Conservation (phyloP, 2,113 vertebrate species). For the Fulica atra region DNA sequence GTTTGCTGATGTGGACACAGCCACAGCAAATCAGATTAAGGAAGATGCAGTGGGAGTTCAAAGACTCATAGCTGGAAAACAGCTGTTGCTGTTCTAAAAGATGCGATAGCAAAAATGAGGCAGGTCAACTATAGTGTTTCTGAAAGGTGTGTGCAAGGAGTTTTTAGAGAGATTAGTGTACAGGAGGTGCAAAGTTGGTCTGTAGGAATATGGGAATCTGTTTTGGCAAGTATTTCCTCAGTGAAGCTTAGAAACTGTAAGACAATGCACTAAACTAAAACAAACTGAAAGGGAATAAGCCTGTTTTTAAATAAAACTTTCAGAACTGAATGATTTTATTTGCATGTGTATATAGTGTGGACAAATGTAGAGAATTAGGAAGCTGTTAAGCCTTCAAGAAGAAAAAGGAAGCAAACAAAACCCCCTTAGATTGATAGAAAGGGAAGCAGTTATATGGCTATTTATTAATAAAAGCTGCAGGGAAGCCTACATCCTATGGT, state of each 20-base stretch:
- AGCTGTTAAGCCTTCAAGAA: not conserved
- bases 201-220: not conserved
- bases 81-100: not conserved
- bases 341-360: not conserved
- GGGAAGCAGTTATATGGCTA: not conserved
- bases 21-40: not conserved
- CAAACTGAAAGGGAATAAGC: not conserved
- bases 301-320: not conserved
- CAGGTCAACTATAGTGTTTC: rapidly evolving
- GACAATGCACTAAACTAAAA: not conserved
- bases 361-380: not conserved
- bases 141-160: not conserved
- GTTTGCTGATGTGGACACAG: not conserved
- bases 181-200: not conserved
- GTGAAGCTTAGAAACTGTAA: not conserved
- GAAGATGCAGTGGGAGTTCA: not conserved
- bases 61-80: not conserved
- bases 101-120: not conserved
- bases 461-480: not conserved
- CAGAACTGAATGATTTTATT: not conserved
- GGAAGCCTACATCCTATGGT: not conserved
- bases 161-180: not conserved
- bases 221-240: not conserved
- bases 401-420: not conserved
- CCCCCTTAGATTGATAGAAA: not conserved